phyloP scores from a whole-genome alignment of 2,888 invertebrate species.

The Philopedon plagiatum region DNA sequence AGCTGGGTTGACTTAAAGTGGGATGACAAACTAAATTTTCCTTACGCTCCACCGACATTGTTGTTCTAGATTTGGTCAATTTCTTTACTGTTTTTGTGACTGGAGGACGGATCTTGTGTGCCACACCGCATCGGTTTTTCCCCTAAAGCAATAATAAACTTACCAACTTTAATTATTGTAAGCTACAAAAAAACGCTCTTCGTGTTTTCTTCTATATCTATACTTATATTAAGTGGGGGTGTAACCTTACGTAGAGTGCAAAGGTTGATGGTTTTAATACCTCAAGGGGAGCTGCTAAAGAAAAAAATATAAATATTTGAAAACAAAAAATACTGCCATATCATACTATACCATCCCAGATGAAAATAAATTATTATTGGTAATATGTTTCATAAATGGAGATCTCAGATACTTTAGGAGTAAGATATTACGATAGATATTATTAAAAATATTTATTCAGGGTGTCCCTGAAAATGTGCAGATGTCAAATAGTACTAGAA shows the following conservation, averaged over 20 bases:
- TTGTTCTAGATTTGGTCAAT: constrained; percentile 42
- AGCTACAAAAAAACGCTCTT: constrained; percentile 34
- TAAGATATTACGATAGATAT: too few species aligned
- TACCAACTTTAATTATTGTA: constrained; percentile 57
- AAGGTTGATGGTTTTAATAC: constrained; percentile 35
- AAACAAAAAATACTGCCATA: constrained; percentile 7
- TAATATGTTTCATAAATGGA: too few species aligned
- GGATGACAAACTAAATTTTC: constrained; percentile 60
- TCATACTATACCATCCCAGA: constrained; percentile 10
- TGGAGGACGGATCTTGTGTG: constrained; percentile 59
- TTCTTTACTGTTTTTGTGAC: constrained; percentile 53
- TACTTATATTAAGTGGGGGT: constrained; percentile 17
- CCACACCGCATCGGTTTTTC: constrained; percentile 57
- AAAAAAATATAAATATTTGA: constrained; percentile 35
- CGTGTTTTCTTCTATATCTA: constrained; percentile 35
- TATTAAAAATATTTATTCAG: too few species aligned
- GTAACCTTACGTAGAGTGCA: constrained; percentile 27
- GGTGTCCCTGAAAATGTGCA: too few species aligned
- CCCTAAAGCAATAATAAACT: constrained; percentile 66
- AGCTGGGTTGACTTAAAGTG: constrained; percentile 58
- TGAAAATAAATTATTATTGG: constrained; percentile 18
- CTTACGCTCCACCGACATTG: constrained; percentile 63
- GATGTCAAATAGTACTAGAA: too few species aligned
- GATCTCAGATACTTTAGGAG: too few species aligned
- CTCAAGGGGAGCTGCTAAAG: constrained; percentile 45